Evolutionary conservation across 2,888 invertebrate species (phyloP), one percentile per base, ranked within the genome.

Genomic region (Alsophila aescularia): DNA sequence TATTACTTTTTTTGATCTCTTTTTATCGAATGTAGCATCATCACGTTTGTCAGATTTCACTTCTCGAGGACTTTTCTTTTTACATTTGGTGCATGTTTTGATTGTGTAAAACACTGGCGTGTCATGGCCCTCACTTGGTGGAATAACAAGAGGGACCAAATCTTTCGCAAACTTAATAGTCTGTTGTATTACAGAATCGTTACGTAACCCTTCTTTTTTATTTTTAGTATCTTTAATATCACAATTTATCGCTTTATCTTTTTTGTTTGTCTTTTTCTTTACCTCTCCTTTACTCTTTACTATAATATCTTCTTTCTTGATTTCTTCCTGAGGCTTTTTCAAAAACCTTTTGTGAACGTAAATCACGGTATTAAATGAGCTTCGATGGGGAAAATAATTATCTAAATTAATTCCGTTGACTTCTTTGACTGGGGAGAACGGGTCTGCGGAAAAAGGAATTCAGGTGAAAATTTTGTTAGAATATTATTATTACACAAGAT

Each of bases 91-190:
- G 1, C 75, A 60, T 24, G 85, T 72, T 69, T 85, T 86, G 2
- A 90, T 70, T 0, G 83, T 87, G 45, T 87, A 90, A 62, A 75
- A 81, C 2, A 83, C 73, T 1, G 84, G 81, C 0, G 73, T 66
- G 34, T 65, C 32, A 9, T 34, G 62, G 2, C 76, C 70, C 21
- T 76, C 74, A 34, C 64, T 73, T 1, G 81, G 78, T 14, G 90
- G 87, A 56, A 91, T 83, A 0, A 80, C 73, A 58, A 85, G 52
- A 6, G 90, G 90, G 0, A 81, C 79, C 5, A 89, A 65, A 40
- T 81, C 73, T 73, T 86, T 85, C 10, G 87, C 85, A 58, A 90
- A 87, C 58, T 69, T 69, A 35, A 88, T 81, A 1, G 89, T 87
- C 40, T 88, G 83, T 27, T 81, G 82, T 24, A 86, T 29, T n/a